phyloP scores from a whole-genome alignment of 2,888 invertebrate genomes.

The Drosophila silvestris region DNA sequence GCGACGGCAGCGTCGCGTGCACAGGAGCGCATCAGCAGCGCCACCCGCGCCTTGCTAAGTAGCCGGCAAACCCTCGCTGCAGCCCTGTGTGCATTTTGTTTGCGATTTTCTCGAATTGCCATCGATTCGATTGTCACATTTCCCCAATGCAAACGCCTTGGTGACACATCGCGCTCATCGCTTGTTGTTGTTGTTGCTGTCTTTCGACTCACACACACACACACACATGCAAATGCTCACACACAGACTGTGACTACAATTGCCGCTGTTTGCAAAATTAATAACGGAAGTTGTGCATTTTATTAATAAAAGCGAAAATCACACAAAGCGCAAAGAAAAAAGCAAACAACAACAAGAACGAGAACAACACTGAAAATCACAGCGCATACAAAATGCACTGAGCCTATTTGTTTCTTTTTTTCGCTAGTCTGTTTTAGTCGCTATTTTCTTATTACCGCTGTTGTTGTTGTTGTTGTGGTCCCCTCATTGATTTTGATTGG shows the following conservation, averaged over 20 bases:
- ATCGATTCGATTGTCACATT: conserved; percentile 44
- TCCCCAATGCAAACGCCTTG: conserved; percentile 34
- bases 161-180: conserved; percentile 66
- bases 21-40: conserved; percentile 66
- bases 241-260: conserved; percentile 44
- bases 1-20: conserved; percentile 59
- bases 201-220: conserved; percentile 25
- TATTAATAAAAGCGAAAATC: conserved; percentile 82
- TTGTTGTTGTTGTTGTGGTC: conserved; percentile 32
- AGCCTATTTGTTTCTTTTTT: conserved; percentile 32
- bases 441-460: conserved; percentile 20
- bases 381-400: conserved; percentile 43
- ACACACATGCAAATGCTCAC: conserved; percentile 14
- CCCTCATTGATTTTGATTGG: conserved; percentile 55
- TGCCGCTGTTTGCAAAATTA: conserved; percentile 81
- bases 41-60: conserved; percentile 28
- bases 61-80: conserved; percentile 30
- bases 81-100: conserved; percentile 49
- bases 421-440: conserved; percentile 25
- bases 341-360: conserved; percentile 28
- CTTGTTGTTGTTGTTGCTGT: conserved; percentile 53
- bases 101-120: conserved; percentile 45
- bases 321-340: conserved; percentile 54
- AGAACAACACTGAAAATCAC: conserved; percentile 34
- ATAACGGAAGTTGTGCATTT: conserved; percentile 85